Conservation (phyloP, 2,113 vertebrate species). For the Peromyscus polionotus region DNA sequence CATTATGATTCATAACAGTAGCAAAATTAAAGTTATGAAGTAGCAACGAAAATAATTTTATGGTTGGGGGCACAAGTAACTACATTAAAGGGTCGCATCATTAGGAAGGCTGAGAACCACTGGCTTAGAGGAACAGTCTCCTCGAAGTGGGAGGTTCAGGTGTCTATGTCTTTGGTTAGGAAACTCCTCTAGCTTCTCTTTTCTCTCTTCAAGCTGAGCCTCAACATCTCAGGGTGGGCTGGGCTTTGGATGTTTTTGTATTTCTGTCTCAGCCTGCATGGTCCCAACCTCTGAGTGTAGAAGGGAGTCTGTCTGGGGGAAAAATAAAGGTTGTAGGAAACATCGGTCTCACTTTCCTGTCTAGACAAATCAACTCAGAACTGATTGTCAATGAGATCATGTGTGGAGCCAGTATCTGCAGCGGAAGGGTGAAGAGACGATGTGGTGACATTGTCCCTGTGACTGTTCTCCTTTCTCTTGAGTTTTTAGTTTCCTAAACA, state of each 20-base stretch:
- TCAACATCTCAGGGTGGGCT: neutral
- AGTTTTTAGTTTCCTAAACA: conserved; percentile 18
- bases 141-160: neutral
- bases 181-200: too few species aligned
- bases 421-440: neutral
- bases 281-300: too few species aligned
- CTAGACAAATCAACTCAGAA: neutral
- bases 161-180: neutral
- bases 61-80: neutral
- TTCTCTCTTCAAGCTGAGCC: neutral
- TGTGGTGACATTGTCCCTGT: neutral
- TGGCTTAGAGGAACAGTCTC: conserved; percentile 23
- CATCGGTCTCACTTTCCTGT: neutral
- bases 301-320: neutral
- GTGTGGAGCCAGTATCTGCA: neutral
- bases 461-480: neutral
- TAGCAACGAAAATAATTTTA: neutral
- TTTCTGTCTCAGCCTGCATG: neutral
- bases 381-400: neutral
- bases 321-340: neutral
- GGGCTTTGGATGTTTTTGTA: neutral
- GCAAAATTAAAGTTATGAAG: neutral
- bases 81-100: neutral
- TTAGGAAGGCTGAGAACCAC: neutral
- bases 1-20: neutral